Base-by-base conservation (phyloP, 2,797 vertebrate genomes). In the Hyperoplus lanceolatus region DNA sequence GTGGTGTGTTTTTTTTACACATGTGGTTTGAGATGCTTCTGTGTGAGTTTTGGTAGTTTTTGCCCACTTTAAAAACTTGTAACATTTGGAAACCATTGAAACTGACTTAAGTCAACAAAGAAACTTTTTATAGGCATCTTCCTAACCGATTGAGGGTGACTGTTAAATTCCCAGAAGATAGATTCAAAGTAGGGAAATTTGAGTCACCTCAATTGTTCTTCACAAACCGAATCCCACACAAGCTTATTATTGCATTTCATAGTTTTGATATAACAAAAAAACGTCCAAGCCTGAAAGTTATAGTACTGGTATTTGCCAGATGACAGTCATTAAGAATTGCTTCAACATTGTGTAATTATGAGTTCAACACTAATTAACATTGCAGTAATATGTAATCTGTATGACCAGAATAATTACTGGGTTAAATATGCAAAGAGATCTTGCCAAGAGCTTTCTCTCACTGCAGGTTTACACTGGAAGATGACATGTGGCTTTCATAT, bases 401-500 rank as follows among this genome's bases (percentile, higher is more conserved):
- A 70, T 55, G 74, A 79, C 53, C 77, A 73, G 70, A 75, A 85
- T 81, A 85, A 87, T 89, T 68, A 88, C 73, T 61, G 54, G 72
- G 69, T 80, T 80, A 86, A 90, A 85, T 83, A 82, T 75, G 77
- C 72, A 79, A 54, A 14, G 54, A 43, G 78, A 74, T 80, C 73
- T 59, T 65, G 73, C 75, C 87, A 83, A 83, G 67, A 77, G 77
- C 71, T 83, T 82, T 90, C 76, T 88, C 68, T 67, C 76, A 58
- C 63, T 77, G 73, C 81, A 84, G 70, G 80, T 88, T 87, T 80
- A 84, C 82, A 74, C 82, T 53, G 57, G 55, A 85, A 74, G 79
- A 83, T 75, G 84, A 92, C 89, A 92, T 90, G 84, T 92, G 90
- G 90, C 84, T 92, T 93, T 92, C 81, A 93, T 90, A 91, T 84